A percentile compares a stretch with the other conserved stretches of the same genome.
Conservation (phyloP, 2,113 vertebrate species). For the Rhadina sibilatrix region DNA sequence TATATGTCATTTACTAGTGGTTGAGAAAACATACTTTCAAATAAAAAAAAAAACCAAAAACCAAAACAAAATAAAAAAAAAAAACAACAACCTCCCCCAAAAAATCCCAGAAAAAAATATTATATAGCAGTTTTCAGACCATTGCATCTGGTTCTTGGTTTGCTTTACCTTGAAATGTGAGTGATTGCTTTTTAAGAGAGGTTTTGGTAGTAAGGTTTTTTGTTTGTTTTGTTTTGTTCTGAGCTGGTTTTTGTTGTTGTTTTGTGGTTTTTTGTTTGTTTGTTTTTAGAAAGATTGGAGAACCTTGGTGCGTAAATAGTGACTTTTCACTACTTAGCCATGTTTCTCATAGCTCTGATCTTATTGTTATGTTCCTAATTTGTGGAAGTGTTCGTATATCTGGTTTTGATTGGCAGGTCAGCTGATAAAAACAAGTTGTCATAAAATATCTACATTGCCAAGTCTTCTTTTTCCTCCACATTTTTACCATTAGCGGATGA, state of each 20-base stretch:
- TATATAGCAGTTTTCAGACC: neutral
- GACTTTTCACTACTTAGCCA: neutral
- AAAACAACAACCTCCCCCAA: neutral
- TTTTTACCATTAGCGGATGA: neutral
- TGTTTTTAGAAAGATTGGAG: neutral
- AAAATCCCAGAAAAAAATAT: neutral
- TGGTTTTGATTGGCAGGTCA: neutral
- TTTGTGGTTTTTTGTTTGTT: neutral
- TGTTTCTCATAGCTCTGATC: fast-evolving
- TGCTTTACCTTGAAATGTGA: neutral
- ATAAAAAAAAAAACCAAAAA: no score
- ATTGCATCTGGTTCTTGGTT: neutral
- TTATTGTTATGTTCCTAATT: neutral
- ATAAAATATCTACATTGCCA: neutral
- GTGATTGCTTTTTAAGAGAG: neutral
- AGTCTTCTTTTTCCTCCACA: neutral
- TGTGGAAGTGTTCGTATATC: neutral
- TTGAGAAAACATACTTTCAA: neutral
- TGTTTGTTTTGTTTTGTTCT: neutral
- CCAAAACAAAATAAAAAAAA: no score
- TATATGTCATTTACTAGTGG: neutral
- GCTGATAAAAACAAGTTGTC: neutral
- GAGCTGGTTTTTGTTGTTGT: neutral
- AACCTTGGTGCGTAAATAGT: neutral
- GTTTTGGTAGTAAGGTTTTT: neutral